A percentile compares a stretch with the other conserved stretches of the same genome.
These are phyloP conservation scores for Triops longicaudatus DNA, from an alignment of 1,140 invertebrate species.

Conservation along the genomic window DNA sequence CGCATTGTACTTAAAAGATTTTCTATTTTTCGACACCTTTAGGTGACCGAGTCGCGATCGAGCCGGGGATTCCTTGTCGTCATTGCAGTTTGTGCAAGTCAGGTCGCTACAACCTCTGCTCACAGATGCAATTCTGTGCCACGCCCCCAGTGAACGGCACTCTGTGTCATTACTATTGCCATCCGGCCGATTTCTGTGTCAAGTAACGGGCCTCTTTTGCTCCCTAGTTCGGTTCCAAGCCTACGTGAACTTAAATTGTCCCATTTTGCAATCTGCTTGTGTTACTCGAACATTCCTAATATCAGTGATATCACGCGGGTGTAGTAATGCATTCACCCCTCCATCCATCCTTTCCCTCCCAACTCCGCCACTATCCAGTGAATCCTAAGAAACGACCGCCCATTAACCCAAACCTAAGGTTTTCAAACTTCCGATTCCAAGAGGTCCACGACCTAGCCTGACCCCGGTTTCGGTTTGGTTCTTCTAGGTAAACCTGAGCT, in stretches of 20 bases:
- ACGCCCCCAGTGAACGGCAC: slow-evolving; percentile 45
- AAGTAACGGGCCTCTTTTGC: slow-evolving; percentile 37
- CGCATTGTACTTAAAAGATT: neutral
- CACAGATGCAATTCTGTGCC: slow-evolving; percentile 43
- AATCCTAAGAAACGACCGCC: slow-evolving; percentile 1
- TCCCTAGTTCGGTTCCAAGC: neutral
- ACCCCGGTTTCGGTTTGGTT: neutral
- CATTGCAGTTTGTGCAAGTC: slow-evolving; percentile 44
- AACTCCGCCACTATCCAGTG: too few relatives aligned
- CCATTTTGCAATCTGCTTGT: neutral
- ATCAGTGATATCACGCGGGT: neutral
- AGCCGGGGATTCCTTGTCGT: slow-evolving; percentile 47
- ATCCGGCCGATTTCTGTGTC: slow-evolving; percentile 47
- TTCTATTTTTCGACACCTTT: neutral
- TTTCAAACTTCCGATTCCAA: slow-evolving; percentile 8
- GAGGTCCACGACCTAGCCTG: neutral
- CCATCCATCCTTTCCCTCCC: too few relatives aligned
- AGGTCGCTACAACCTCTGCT: slow-evolving; percentile 49
- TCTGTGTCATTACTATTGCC: slow-evolving; percentile 41
- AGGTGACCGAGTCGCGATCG: slow-evolving; percentile 50
- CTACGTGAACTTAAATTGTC: neutral
- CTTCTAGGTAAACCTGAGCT: slow-evolving; percentile 4
- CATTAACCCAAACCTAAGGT: neutral
- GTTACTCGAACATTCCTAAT: neutral
- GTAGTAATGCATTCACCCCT: neutral